Evolutionary conservation across 1,140 invertebrate species (phyloP), one percentile per base, ranked within the genome.

Genomic region (Hydropsyche tenuis): DNA sequence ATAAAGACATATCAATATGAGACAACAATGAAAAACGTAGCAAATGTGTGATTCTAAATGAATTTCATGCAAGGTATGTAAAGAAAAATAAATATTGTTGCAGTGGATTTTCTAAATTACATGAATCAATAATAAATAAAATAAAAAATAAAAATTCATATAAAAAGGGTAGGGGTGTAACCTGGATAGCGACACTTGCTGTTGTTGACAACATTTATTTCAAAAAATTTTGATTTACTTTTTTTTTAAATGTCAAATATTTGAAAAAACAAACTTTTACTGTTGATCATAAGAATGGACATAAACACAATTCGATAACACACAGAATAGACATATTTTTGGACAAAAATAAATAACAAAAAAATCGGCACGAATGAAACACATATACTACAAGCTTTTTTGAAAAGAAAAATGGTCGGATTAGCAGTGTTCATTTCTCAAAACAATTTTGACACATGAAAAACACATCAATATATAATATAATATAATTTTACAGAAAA

Each of bases 11-110:
- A 37, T 9, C 30, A 37, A 37, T 37, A 37, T 37, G 30, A 37
- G 9, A 70, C 42, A 56, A 23, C n/a, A 48, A 70, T 70, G n/a
- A 9, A 43, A 1, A 56, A 70, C 27, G 27, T 68, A 68, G 48
- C 80, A 82, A 83, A 81, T 84, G 81, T 82, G 82, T 81, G 80
- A 81, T 82, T 80, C 80, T 79, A 81, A 83, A 84, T 82, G 82
- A 81, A 20, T 27, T 16, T 56, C 68, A 70, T 70, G 68, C 68
- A 70, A 43, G 48, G 22, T 48, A 48, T 48, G 14, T 43, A 43
- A 6, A 43, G 37, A 48, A n/a, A 48, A 48, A 48, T 7, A 4
- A n/a, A n/a, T 2, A 48, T n/a, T 48, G 18, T 37, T 9, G 48
- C 42, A 25, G 48, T 68, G 43, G 37, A 45, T 46, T 20, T 72